phyloP scores from a whole-genome alignment of 2,888 invertebrate species.

The Ophion ventricosus region DNA sequence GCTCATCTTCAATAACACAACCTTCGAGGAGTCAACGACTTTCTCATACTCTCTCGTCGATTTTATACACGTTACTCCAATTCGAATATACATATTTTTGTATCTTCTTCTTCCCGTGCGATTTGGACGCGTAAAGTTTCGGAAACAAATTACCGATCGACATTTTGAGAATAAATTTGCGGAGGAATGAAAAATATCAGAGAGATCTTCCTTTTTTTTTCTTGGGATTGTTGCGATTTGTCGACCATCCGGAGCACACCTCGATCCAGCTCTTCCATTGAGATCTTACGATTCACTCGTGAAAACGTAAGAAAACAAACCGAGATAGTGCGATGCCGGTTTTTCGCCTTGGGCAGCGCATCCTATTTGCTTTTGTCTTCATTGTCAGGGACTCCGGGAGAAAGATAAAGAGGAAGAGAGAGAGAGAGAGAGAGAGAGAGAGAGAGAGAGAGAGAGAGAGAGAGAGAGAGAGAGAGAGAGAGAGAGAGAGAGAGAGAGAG shows the following conservation, averaged over 20 bases:
- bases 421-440: not conserved
- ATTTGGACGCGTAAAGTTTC: not conserved
- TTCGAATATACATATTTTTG: not conserved
- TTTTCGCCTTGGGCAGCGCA: conserved; percentile 47
- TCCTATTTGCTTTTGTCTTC: conserved; percentile 63
- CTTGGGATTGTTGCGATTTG: no score
- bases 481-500: no score
- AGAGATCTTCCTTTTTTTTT: no score
- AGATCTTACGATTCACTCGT: not conserved
- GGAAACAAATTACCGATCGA: not conserved
- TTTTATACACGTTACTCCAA: not conserved
- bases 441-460: no score
- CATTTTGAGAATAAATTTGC: no score
- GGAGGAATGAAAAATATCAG: no score
- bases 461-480: not conserved
- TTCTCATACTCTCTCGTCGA: not conserved
- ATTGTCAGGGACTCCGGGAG: conserved; percentile 58
- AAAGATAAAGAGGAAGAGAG: conserved; percentile 2
- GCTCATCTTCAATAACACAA: not conserved
- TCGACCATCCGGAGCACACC: no score
- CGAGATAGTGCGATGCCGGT: conserved; percentile 10
- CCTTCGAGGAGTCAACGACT: not conserved
- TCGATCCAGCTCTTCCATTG: no score
- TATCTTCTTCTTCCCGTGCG: not conserved
- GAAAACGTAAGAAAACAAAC: conserved; percentile 8